phyloP scores from a whole-genome alignment of 2,113 vertebrate species.

The Oncorhynchus nerka region DNA sequence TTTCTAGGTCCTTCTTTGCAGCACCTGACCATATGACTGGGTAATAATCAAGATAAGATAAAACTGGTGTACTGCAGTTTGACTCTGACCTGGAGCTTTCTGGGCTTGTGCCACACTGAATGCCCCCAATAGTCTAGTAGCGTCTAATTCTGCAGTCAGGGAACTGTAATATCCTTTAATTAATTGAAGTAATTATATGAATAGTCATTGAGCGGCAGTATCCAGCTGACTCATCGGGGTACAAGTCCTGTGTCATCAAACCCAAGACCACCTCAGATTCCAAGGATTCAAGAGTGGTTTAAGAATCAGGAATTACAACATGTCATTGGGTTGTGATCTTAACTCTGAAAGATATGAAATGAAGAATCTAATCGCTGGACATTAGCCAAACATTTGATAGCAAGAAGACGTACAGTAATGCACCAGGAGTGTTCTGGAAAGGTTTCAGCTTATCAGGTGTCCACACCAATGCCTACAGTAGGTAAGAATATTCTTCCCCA shows the following conservation, averaged over 20 bases:
- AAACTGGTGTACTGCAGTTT: too few species aligned
- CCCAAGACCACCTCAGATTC: neutral
- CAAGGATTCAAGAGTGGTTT: neutral
- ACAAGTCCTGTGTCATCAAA: neutral
- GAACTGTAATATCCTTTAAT: slow-evolving; percentile 23
- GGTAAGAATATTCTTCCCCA: neutral
- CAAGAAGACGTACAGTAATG: too few species aligned
- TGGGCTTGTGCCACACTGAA: neutral
- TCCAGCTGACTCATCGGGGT: neutral
- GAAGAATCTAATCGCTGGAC: too few species aligned
- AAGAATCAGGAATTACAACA: neutral
- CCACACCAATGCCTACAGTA: too few species aligned
- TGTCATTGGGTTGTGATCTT: neutral
- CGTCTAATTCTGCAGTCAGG: slow-evolving; percentile 23
- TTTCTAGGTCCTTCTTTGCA: too few species aligned
- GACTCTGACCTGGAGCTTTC: neutral
- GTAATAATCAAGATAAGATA: too few species aligned
- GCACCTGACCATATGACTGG: too few species aligned
- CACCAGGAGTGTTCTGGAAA: neutral
- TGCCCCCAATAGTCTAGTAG: neutral
- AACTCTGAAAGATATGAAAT: neutral
- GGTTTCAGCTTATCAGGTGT: neutral
- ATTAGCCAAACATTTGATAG: neutral
- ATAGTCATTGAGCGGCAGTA: neutral
- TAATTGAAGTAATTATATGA: slow-evolving; percentile 23